Conservation (phyloP, 2,888 invertebrate species). For the Mythimna impura region DNA sequence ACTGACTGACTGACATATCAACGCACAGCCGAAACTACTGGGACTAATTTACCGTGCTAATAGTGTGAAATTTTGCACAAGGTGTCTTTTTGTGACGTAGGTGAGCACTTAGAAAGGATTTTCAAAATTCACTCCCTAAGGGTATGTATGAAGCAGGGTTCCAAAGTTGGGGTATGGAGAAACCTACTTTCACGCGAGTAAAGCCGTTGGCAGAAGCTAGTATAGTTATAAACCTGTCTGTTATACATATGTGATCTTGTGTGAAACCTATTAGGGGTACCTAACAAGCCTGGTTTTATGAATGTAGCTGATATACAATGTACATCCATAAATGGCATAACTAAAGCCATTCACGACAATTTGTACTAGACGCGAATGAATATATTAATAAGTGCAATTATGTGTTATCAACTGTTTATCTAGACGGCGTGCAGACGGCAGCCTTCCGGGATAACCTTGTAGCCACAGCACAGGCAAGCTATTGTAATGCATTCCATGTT, state of each 20-base stretch:
- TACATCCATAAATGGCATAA: constrained; percentile 12
- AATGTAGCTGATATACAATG: constrained; percentile 39
- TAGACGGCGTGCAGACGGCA: constrained; percentile 56
- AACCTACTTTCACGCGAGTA: too few relatives aligned
- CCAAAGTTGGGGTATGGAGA: too few relatives aligned
- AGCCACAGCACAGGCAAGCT: constrained; percentile 21
- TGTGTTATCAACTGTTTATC: constrained; percentile 47
- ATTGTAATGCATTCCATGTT: constrained; percentile 53
- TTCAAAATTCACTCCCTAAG: too few relatives aligned
- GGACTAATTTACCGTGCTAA: too few relatives aligned
- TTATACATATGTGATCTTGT: neutral
- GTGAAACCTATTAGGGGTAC: neutral
- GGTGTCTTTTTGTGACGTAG: too few relatives aligned
- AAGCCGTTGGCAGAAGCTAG: too few relatives aligned
- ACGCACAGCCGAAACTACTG: too few relatives aligned
- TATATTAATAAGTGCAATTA: constrained; percentile 36
- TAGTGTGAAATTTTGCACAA: too few relatives aligned
- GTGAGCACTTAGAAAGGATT: too few relatives aligned
- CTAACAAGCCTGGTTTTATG: constrained; percentile 26
- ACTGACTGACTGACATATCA: too few relatives aligned
- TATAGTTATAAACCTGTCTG: neutral
- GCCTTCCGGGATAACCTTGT: constrained; percentile 51
- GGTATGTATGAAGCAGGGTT: too few relatives aligned
- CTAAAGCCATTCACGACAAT: constrained; percentile 26
- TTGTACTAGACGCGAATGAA: constrained; percentile 41